Base-by-base conservation (phyloP, 1,140 invertebrate genomes). In the Eubasilissa regina region DNA sequence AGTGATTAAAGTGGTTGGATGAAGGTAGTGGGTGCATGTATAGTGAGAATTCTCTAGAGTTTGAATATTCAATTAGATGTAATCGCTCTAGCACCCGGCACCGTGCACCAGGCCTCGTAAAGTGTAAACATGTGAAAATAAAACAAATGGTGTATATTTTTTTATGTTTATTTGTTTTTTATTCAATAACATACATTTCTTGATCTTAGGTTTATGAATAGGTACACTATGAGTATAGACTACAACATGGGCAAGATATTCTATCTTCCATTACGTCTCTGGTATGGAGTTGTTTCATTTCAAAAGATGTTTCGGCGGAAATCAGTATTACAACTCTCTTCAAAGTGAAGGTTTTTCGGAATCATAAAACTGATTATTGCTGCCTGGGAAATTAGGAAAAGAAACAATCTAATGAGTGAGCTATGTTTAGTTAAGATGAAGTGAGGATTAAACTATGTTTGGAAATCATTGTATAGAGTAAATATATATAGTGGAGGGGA, bases 121-220 rank as follows among this genome's bases (percentile, higher is more conserved):
- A 51, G 48, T 51, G 48, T 51, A 15, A 13, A 12, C 48, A 64
- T 64, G 60, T 64, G 25, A 64, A 64, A 74, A 74, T 56, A 78
- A 70, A 78, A 70, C 51, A 68, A 70, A 21, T 66, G 19, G 9
- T 44, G 12, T 45, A 47, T 78, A 78, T 76, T 80, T 83, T 79
- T 80, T 80, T 79, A 78, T 66, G 68, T 83, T 83, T 83, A 79
- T 83, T 83, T 56, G 72, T 77, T 80, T 55, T 75, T 76, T 83
- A 83, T 83, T 83, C 76, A 83, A 80, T 83, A 83, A 83, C 81
- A 83, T 83, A 83, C 81, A 83, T 73, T 80, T 78, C 56, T 80
- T 82, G 76, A 83, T 79, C 76, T 83, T 83, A 80, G 55, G 72
- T 75, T 80, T 83, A 83, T 75, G 81, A 83, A 80, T 80, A 83